Base-by-base conservation (phyloP, 92 coral and sea anemone genomes). In the Pocillopora meandrina region DNA sequence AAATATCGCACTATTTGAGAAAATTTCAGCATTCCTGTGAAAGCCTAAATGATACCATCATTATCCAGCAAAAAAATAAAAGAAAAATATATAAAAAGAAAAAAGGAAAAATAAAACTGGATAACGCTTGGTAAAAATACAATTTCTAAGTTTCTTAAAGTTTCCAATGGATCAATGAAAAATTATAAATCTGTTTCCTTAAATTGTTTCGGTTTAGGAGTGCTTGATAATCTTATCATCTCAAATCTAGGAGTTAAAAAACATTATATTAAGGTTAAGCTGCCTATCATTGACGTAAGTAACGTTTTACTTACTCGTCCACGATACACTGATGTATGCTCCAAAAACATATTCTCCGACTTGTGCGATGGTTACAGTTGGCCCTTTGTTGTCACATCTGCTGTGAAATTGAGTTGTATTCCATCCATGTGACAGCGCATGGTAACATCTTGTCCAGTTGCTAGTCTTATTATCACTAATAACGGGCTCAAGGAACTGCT, bases 401-500 rank as follows among this genome's bases (percentile, higher is more conserved):
- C n/a, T 26, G 66, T 75, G 80, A 57, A 57, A 57, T 75, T 17
- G 26, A 15, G 66, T 11, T 23, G 31, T 0, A 36, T 10, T 42
- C 66, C 55, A n/a, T 0, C 80, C 80, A 36, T 75, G 66, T 10
- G 42, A 17, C 47, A 21, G 47, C 18, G 80, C 80, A 21, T 59
- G 65, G 66, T 56, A 75, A 59, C 80, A 75, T n/a, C 65, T 75
- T 8, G 56, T 9, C 65, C 65, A 75, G 3, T 5, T 57, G 64
- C 59, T 21, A 6, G 67, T 57, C 17, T 6, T 57, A 47, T 56
- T 3, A 11, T 4, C 14, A 42, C 15, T 20, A 5, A 59, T 12
- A 65, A 59, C 80, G 58, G 80, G 80, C 42, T 75, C 80, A 42
- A 75, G 55, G 67, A 75, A 75, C 26, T 33, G 21, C 2, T 21